Evolutionary conservation across 2,113 vertebrate genomes (phyloP), one percentile per base, ranked within the genome.

Genomic region (Anoplopoma fimbria): DNA sequence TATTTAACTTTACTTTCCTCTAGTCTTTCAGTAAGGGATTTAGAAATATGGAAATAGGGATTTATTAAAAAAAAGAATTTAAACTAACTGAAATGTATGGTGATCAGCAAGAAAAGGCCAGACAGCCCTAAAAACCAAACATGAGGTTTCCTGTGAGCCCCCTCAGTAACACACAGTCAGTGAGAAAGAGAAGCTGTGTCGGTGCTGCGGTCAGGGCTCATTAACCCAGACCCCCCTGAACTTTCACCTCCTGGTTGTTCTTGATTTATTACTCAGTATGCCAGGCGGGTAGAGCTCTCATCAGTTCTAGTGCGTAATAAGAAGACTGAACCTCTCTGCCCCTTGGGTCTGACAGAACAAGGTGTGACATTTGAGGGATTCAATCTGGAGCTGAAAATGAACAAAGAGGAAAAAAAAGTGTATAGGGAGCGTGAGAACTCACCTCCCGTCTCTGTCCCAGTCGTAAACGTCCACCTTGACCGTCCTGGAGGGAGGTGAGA

Each of bases 371-470:
- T 67, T 72, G 29, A 76, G 7, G 17, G 25, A 77, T 79, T 79
- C 8, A 2, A 19, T 51, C 45, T 70, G 19, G 34, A 73, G 69
- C 55, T 76, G 80, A 78, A 80, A 77, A 83, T 79, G 45, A 68
- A 80, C 2, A 31, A 51, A 80, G 17, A 57, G 51, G 1, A 19
- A 12, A 34, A 47, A 69, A 61, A 29, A 57, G 38, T 17, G 6
- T 33, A 34, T 6, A 14, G 49, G 0, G 0, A 75, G 33, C 1
- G 4, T 33, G 73, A 73, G 29, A 60, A 61, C 51, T 36, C 61
- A 93, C 92, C 92, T 93, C 27, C 92, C 92, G 21, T 93, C 92
- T 86, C 92, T 68, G 83, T 93, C 92, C 92, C 92, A 93, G 80
- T 93, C 92, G 0, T 77, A 89, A 33, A 93, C 92, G 23, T 93